Base-by-base conservation (phyloP, 2,113 vertebrate species). In the Brachypteracias leptosomus region DNA sequence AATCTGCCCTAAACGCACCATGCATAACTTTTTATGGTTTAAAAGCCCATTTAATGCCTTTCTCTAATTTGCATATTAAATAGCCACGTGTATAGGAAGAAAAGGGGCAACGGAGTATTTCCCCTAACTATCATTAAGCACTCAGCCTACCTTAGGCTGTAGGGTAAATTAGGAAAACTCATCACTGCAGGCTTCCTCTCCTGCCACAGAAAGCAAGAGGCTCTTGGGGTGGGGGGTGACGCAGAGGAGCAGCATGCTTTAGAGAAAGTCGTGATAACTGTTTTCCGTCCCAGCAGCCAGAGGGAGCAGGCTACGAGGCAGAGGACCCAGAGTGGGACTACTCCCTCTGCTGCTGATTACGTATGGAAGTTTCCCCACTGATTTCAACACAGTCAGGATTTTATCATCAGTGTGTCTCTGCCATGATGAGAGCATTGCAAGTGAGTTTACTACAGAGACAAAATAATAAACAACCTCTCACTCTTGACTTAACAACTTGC, bases 21-120 rank as follows among this genome's bases (percentile, higher is more conserved):
- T 28, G 52, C 65, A 59, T 44, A 79, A 80, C 49, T 42, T 88
- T 80, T 88, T 91, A 70, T 59, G 68, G 90, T 36, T 89, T 91
- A 88, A 95, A 90, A 88, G 46, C 71, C 93, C 73, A 70, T 84
- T 94, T 72, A 57, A 85, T 85, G 66, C 59, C 33, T 84, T n/a
- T 74, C 29, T 62, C 59, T 83, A 83, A 76, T 88, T 61, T 80
- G 40, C 83, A 83, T 83, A 55, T 84, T 88, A 74, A 96, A 94
- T 81, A 88, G 76, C 20, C 44, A 75, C 7, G 2, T 28, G 26
- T 29, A 79, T 36, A 66, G 63, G 42, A 74, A 58, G 63, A 71
- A 82, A 85, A 61, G 31, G 66, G 24, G 40, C 0, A 0, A 42
- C 10, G 26, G 70, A 33, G 24, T 61, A 22, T 59, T 61, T 82